Conservation (phyloP, 2,888 invertebrate species). For the Didymodactylos carnosus region DNA sequence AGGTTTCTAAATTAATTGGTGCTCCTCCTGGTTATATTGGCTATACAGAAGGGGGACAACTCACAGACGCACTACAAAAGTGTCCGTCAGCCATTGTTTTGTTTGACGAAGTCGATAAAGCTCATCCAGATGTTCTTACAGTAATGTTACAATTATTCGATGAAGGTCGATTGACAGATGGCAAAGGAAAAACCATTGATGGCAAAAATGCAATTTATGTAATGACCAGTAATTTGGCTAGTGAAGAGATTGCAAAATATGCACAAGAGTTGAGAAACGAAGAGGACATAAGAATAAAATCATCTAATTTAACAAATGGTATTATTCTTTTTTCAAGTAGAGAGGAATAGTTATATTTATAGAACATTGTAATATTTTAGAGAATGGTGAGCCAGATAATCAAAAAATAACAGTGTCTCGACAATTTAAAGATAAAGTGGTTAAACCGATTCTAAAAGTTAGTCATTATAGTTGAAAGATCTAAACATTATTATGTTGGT, state of each 20-base stretch:
- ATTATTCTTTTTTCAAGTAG: too few relatives aligned
- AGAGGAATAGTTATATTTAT: too few relatives aligned
- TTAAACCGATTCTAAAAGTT: constrained; percentile 63
- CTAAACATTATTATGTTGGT: too few relatives aligned
- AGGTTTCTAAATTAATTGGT: constrained; percentile 71
- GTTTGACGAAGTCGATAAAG: constrained; percentile 86
- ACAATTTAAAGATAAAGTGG: constrained; percentile 58
- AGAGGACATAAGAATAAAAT: constrained; percentile 42
- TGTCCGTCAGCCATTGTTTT: constrained; percentile 51
- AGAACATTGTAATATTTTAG: too few relatives aligned
- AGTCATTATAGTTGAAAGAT: too few relatives aligned
- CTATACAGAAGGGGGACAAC: constrained; percentile 56
- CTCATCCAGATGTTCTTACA: constrained; percentile 73
- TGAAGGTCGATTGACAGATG: constrained; percentile 71
- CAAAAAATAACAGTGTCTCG: constrained; percentile 39
- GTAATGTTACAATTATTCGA: constrained; percentile 74
- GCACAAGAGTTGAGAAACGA: constrained; percentile 56
- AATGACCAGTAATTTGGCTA: constrained; percentile 70
- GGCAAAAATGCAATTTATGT: constrained; percentile 78
- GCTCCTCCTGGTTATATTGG: constrained; percentile 70
- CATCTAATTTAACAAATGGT: too few relatives aligned
- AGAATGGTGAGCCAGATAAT: too few relatives aligned
- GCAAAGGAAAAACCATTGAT: constrained; percentile 67
- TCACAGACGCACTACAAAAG: constrained; percentile 51
- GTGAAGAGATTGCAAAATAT: constrained; percentile 66